Evolutionary conservation across 1,140 invertebrate species (phyloP).

Genomic region (Dendroctonus ponderosae): DNA sequence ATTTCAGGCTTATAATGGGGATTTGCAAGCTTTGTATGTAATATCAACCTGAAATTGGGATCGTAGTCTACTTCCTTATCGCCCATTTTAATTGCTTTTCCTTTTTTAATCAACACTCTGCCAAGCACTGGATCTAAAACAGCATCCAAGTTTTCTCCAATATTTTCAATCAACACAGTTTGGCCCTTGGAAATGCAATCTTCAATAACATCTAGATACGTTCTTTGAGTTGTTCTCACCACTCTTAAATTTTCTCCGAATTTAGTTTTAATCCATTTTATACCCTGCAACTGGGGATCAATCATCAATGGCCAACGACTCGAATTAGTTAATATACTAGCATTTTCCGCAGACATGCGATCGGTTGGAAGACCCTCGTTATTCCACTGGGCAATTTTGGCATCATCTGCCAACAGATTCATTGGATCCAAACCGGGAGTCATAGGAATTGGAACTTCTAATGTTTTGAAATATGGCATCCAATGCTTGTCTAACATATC

Average conservation of each 20-base stretch:
- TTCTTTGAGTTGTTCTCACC: slow-evolving; percentile 74
- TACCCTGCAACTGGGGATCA: slow-evolving; percentile 86
- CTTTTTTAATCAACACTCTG: slow-evolving; percentile 82
- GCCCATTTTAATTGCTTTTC: slow-evolving; percentile 73
- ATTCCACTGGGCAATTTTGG: slow-evolving; percentile 89
- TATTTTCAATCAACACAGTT: slow-evolving; percentile 82
- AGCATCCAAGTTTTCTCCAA: slow-evolving; percentile 85
- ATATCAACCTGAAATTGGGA: slow-evolving; percentile 77
- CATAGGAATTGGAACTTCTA: slow-evolving; percentile 68
- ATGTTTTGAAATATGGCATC: slow-evolving; percentile 67
- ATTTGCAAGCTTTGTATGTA: slow-evolving; percentile 93
- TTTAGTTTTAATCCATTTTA: slow-evolving; percentile 94
- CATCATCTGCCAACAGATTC: slow-evolving; percentile 84
- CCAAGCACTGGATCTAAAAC: slow-evolving; percentile 88
- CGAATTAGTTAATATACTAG: slow-evolving; percentile 85
- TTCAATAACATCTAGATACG: slow-evolving; percentile 85
- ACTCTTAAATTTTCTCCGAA: slow-evolving; percentile 72
- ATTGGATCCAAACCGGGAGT: slow-evolving; percentile 78
- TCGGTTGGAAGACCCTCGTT: slow-evolving; percentile 92
- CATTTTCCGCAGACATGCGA: slow-evolving; percentile 92
- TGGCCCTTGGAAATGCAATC: slow-evolving; percentile 72
- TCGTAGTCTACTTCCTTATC: slow-evolving; percentile 91
- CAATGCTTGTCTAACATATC: slow-evolving; percentile 80
- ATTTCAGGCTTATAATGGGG: slow-evolving; percentile 96
- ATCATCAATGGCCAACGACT: slow-evolving; percentile 93